Conservation (phyloP, 1,140 invertebrate genomes). For the Drosophila serrata region DNA sequence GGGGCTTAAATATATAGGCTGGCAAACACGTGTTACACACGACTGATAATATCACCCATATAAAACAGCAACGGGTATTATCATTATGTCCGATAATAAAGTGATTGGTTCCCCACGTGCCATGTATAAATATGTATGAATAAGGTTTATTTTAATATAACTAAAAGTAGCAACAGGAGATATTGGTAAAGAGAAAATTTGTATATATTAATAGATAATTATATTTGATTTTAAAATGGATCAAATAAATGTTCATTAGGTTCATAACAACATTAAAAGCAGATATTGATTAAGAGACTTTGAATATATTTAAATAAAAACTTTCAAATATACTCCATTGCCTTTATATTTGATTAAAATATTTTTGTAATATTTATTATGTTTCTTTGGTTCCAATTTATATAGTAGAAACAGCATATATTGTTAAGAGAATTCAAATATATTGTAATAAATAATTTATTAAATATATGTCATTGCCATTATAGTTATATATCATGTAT, state of each 20-base stretch:
- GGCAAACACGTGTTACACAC: constrained; percentile 32
- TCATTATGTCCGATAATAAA: constrained; percentile 17
- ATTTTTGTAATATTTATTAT: too few relatives aligned
- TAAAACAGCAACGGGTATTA: background rate
- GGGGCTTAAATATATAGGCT: background rate
- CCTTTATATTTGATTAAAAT: too few relatives aligned
- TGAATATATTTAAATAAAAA: background rate
- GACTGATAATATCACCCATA: background rate
- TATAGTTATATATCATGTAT: too few relatives aligned
- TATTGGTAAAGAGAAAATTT: background rate
- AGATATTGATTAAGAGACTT: too few relatives aligned
- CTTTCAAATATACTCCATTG: background rate
- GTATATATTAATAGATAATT: background rate
- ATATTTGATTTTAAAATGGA: background rate
- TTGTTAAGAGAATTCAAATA: too few relatives aligned
- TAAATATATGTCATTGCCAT: too few relatives aligned
- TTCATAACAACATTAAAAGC: too few relatives aligned
- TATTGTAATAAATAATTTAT: too few relatives aligned
- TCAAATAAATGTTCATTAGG: too few relatives aligned
- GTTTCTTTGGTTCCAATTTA: too few relatives aligned
- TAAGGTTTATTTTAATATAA: background rate
- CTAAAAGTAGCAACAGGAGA: background rate
- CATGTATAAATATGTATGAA: constrained; percentile 20
- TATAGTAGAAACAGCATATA: too few relatives aligned
- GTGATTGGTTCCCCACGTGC: constrained; percentile 8